Evolutionary conservation across 2,113 vertebrate species (phyloP), one percentile per base, ranked within the genome.

Genomic region (Mesembrinibis cayennensis): DNA sequence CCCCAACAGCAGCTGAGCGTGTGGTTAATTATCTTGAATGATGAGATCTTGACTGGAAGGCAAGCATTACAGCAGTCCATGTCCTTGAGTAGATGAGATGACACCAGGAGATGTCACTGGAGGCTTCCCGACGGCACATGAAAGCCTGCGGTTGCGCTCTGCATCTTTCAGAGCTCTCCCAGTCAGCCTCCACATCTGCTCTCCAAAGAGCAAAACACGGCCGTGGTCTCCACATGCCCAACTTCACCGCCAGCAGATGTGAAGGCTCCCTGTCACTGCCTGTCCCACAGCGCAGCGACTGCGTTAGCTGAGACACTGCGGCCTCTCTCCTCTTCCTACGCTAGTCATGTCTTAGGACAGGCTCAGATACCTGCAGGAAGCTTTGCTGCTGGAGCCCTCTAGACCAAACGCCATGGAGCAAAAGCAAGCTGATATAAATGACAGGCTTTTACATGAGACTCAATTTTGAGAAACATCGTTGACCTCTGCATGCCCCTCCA

Each of bases 391-490:
- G 30, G 7, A 90, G 67, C 32, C 47, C 62, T 56, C 52, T 53
- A 72, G 53, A 56, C 50, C 21, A 79, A 62, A 25, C 6, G 9
- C 36, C 52, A 12, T 2, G 36, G n/a, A 63, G 42, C 53, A 83
- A n/a, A 21, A 61, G 32, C n/a, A 92, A 82, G 29, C 30, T 69
- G 45, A 53, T 55, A 47, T 6, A 82, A 76, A 44, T 38, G 16
- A 16, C 44, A 65, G 20, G 5, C 32, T 62, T 91, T 42, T 47
- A 56, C 81, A 22, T 30, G 50, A 67, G 45, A 52, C n/a, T 65
- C 16, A 4, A 16, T 81, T 90, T 56, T 0, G 0, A 52, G 82
- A 72, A 17, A 29, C 2, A 3, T 72, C 32, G 4, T 8, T 59
- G 36, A 34, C n/a, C 44, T 44, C 78, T 80, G 22, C 29, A 49